Evolutionary conservation across 1,140 invertebrate genomes (phyloP), one percentile per base, ranked within the genome.

Genomic region (Tenebrio molitor): DNA sequence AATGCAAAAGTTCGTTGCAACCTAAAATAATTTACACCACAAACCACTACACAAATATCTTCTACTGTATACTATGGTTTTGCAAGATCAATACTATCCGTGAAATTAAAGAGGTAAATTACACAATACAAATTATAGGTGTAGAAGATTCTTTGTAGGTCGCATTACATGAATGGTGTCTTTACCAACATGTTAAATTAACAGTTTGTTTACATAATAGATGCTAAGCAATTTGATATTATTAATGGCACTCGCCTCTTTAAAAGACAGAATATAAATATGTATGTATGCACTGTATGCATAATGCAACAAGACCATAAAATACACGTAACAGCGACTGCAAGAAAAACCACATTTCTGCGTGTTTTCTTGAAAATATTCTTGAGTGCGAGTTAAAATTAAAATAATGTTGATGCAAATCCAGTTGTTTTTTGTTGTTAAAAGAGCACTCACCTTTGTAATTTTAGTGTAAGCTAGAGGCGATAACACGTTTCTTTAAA

Each of bases 101-200:
- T n/a, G n/a, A 29, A 3, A 29, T 29, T 29, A 29, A 29, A 29
- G 25, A 50, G 19, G 44, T 50, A 1, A 50, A 10, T 50, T 50
- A 19, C 44, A 21, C 17, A 50, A 50, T 50, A 50, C 44, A 19
- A 50, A 50, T 50, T 50, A 50, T 21, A 50, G 17, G 44, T 19
- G 44, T 50, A 50, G 6, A 50, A 21, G 44, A 50, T 17, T 50
- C 17, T 50, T 50, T 50, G 44, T 50, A 50, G 44, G 44, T 50
- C 44, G 10, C 15, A 21, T 50, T 50, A 50, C 44, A 50, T 50
- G n/a, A 50, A 50, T 50, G 15, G 17, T 44, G 44, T 19, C 16
- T 19, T 50, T 50, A 29, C 8, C 8, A 29, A 29, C 8, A 29
- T 29, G 25, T 17, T 50, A 50, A 50, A 19, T 50, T 50, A 50